Evolutionary conservation across 2,888 invertebrate genomes (phyloP), one percentile per base, ranked within the genome.

Genomic region (Polydrusus cervinus): DNA sequence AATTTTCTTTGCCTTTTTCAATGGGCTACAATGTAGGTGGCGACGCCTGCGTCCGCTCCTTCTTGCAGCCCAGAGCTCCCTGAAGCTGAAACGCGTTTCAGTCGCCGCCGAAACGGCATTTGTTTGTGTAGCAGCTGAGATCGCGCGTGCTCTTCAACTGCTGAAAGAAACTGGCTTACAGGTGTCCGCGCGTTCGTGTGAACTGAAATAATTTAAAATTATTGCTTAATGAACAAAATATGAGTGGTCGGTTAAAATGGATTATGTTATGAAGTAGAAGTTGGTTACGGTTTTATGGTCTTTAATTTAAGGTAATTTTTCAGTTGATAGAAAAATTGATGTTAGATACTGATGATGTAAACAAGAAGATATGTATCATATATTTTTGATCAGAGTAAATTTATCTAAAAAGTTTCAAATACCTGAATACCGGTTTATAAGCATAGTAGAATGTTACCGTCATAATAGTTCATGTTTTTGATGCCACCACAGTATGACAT

Each of bases 41-140:
- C 13, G 55, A 72, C 72, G 72, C 72, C 66, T 72, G 72, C 72
- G 72, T 72, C 64, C 53, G 65, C 66, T 45, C 47, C 34, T 25
- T 66, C 60, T 65, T 53, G 71, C 71, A 71, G 64, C 71, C 71
- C 62, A 43, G 57, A 60, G 43, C 64, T 25, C 40, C 25, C 25
- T 51, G 64, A 60, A 71, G 71, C 71, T 71, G 64, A 62, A 64
- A 25, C 43, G 53, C 45, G 71, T 71, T 71, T 71, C 55, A 71
- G 71, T 71, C 20, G 61, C 62, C 49, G 64, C 53, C 51, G 51
- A 62, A 51, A 43, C 71, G 53, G 64, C 71, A 55, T 51, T 51
- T 51, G 38, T 72, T 66, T 20, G 57, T 38, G 43, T 34, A n/a
- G 57, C 25, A 60, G 72, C 72, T 60, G 72, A 60, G 66, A 72